Evolutionary conservation across 2,888 invertebrate genomes (phyloP).

Genomic region (Papilio protenor): DNA sequence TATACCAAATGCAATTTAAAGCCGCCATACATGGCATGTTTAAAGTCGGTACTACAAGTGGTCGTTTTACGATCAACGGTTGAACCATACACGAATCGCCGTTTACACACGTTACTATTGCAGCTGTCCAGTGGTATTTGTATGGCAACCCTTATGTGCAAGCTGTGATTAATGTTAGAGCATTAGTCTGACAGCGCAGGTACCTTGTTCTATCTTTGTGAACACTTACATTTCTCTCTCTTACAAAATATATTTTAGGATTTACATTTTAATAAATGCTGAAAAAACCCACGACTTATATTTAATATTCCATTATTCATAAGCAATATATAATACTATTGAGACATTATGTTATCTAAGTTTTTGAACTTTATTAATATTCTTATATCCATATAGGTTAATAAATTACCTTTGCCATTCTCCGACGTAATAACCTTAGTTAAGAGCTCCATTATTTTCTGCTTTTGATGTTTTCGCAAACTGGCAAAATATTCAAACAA

Average conservation of each 20-base stretch:
- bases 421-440: conserved; percentile 10
- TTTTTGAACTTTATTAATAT: background rate
- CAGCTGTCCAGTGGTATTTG: background rate
- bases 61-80: too few species aligned
- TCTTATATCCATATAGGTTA: background rate
- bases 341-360: too few species aligned
- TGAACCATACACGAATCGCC: background rate
- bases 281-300: background rate
- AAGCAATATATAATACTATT: too few species aligned
- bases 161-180: background rate
- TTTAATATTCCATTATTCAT: background rate
- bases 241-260: background rate
- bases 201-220: background rate
- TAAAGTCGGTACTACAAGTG: background rate
- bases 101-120: background rate
- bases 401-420: conserved; percentile 14
- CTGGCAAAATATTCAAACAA: conserved; percentile 16
- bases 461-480: conserved; percentile 20
- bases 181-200: background rate
- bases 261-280: too few species aligned
- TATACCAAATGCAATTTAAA: background rate
- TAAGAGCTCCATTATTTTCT: conserved; percentile 22
- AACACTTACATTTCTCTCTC: background rate
- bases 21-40: background rate
- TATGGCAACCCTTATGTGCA: background rate